phyloP scores from a whole-genome alignment of 1,140 invertebrate species.

The Drosophila funebris region DNA sequence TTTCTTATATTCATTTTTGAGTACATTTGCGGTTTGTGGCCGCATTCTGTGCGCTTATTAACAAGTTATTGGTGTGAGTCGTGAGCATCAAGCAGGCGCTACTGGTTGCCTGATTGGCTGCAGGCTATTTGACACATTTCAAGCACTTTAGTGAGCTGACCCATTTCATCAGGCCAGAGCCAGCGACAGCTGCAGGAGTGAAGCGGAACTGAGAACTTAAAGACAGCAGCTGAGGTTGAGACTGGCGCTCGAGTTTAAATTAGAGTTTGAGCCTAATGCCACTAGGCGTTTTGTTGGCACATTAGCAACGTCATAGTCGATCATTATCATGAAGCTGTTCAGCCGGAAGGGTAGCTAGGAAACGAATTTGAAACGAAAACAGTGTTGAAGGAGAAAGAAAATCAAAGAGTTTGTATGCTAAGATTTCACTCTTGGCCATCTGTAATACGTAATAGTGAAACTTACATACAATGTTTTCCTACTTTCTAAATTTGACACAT shows the following conservation, averaged over 20 bases:
- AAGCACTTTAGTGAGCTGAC: slow-evolving; percentile 58
- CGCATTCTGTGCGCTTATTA: slow-evolving; percentile 49
- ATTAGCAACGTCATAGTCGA: slow-evolving; percentile 52
- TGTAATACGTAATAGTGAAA: slow-evolving; percentile 26
- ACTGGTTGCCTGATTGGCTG: slow-evolving; percentile 49
- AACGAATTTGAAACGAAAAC: slow-evolving; percentile 37
- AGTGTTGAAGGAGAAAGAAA: background rate
- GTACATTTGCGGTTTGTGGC: slow-evolving; percentile 21
- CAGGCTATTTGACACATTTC: slow-evolving; percentile 77
- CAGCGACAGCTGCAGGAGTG: slow-evolving; percentile 26
- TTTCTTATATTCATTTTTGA: slow-evolving; percentile 14
- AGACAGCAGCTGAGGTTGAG: background rate
- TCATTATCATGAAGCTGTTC: slow-evolving; percentile 30
- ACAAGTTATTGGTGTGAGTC: slow-evolving; percentile 42
- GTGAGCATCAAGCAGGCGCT: slow-evolving; percentile 15
- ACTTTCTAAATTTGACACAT: slow-evolving; percentile 37
- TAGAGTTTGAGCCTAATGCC: slow-evolving; percentile 18
- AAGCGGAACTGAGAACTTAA: slow-evolving; percentile 10
- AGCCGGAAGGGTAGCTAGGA: slow-evolving; percentile 35
- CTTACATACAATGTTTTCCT: slow-evolving; percentile 13
- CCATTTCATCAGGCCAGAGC: slow-evolving; percentile 52
- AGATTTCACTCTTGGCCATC: slow-evolving; percentile 24
- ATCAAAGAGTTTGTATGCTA: slow-evolving; percentile 4
- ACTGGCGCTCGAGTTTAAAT: slow-evolving; percentile 2
- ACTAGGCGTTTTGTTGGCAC: slow-evolving; percentile 55